Base-by-base conservation (phyloP, 92 coral and sea anemone species). In the Palythoa caribaeorum region DNA sequence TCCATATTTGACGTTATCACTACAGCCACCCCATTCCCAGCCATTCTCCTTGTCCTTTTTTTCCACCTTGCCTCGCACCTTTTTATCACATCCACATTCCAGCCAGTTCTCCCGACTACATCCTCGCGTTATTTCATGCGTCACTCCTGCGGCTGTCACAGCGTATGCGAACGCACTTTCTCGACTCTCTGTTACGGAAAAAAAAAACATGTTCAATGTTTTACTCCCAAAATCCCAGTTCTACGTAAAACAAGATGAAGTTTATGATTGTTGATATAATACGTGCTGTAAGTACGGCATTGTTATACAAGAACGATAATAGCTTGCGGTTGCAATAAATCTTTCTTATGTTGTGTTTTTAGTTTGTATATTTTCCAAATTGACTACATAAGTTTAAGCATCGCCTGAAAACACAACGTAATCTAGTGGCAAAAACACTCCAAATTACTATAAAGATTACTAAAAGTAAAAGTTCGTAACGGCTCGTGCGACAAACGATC, bases 21-120 rank as follows among this genome's bases (percentile, higher is more conserved):
- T 90, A 62, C 99, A 96, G 9, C 98, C 98, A 35, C 98, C 98
- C 98, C 98, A 95, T 19, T 87, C 92, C 94, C 95, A 96, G 28
- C 89, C 78, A 15, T 78, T 1, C 65, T 92, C 92, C 35, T 78
- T 89, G 17, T 63, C 53, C 17, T 80, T 85, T 51, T 75, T 73
- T 4, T 71, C 75, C 28, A 83, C 96, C 11, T 89, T 84, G 17
- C 93, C 94, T 15, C 88, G 85, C 21, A 87, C 66, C 6, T 87
- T 89, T 15, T 88, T 73, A 40, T 93, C 98, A 37, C 98, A 95
- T 70, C 94, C 96, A 87, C 99, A 96, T n/a, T 73, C 74, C 3
- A 91, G 92, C 90, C 92, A 89, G 38, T 91, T 91, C 17, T 93
- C 96, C 35, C 36, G 38, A 28, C 91, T 90, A 63, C 99, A 96